These are phyloP conservation scores for Polyodon spathula DNA, from an alignment of 2,113 vertebrate species.

Conservation along the genomic window DNA sequence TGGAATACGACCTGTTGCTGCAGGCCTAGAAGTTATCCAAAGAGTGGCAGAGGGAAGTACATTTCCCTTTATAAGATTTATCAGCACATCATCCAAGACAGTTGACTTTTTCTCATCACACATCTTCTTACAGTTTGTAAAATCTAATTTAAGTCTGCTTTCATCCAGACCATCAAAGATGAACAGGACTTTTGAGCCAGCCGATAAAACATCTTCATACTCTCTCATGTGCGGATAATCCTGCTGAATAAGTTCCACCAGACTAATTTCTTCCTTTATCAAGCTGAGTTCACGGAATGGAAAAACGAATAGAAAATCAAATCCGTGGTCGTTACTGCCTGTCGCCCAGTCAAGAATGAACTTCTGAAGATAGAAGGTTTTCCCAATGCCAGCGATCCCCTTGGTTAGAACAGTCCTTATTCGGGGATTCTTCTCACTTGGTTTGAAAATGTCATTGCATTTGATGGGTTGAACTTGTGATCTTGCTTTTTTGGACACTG, in stretches of 20 bases:
- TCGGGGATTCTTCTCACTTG: too few species aligned
- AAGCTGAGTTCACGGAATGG: constrained; percentile 35
- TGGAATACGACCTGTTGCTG: constrained; percentile 39
- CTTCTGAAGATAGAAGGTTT: too few species aligned
- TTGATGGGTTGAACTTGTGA: too few species aligned
- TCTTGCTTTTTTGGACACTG: too few species aligned
- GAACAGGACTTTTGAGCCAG: constrained; percentile 38
- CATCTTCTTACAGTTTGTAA: constrained; percentile 34
- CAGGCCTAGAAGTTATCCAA: constrained; percentile 6
- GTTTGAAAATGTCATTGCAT: too few species aligned
- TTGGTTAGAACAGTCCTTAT: too few species aligned
- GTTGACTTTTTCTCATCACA: constrained; percentile 23
- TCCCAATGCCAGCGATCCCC: too few species aligned
- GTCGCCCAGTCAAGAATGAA: constrained; percentile 42
- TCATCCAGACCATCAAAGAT: constrained; percentile 52
- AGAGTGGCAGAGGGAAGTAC: too few species aligned
- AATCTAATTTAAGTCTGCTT: constrained; percentile 40
- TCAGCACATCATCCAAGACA: constrained; percentile 11
- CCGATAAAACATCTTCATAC: constrained; percentile 27
- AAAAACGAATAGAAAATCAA: constrained; percentile 39
- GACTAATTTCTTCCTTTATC: constrained; percentile 21
- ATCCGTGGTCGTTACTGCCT: constrained; percentile 34
- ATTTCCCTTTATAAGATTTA: too few species aligned
- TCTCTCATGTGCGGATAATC: constrained; percentile 25
- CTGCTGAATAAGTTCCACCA: constrained; percentile 35